A percentile compares a stretch with the other conserved stretches of the same genome.
Conservation (phyloP, 2,797 vertebrate species). For the Enteromius treurensis region DNA sequence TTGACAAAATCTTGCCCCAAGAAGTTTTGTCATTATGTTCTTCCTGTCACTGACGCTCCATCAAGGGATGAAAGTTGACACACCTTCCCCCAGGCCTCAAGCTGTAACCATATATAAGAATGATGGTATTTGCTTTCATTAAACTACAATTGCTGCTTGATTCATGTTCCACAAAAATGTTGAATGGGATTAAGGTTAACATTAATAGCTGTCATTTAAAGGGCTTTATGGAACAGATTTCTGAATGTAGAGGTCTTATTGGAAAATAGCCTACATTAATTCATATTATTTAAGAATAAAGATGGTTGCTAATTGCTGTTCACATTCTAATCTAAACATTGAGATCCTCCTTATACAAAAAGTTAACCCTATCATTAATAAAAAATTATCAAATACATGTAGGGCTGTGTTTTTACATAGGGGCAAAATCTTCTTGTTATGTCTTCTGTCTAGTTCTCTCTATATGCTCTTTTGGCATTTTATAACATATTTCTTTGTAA, state of each 20-base stretch:
- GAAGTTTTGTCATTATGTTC: conserved; percentile 71
- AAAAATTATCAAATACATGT: background rate
- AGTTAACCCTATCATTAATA: no score
- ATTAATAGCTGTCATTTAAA: conserved; percentile 46
- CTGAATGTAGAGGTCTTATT: conserved; percentile 16
- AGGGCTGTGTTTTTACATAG: background rate
- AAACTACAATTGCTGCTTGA: conserved; percentile 59
- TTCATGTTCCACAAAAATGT: conserved; percentile 51
- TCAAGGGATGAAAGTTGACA: conserved; percentile 68
- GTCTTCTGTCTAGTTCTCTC: no score
- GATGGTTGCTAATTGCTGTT: conserved; percentile 16
- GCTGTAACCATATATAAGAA: conserved; percentile 51
- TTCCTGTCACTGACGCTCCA: conserved; percentile 75
- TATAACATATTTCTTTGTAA: background rate
- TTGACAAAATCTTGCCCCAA: conserved; percentile 74
- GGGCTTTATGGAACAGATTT: conserved; percentile 31
- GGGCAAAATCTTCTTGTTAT: no score
- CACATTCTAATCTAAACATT: conserved; percentile 14
- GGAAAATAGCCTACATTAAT: background rate
- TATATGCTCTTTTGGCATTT: background rate
- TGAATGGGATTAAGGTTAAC: conserved; percentile 35
- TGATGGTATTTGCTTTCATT: conserved; percentile 61
- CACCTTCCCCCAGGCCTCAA: conserved; percentile 61
- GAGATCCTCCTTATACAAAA: background rate
- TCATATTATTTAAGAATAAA: background rate